phyloP scores from a whole-genome alignment of 2,113 vertebrate species.

The Anhinga rufa region DNA sequence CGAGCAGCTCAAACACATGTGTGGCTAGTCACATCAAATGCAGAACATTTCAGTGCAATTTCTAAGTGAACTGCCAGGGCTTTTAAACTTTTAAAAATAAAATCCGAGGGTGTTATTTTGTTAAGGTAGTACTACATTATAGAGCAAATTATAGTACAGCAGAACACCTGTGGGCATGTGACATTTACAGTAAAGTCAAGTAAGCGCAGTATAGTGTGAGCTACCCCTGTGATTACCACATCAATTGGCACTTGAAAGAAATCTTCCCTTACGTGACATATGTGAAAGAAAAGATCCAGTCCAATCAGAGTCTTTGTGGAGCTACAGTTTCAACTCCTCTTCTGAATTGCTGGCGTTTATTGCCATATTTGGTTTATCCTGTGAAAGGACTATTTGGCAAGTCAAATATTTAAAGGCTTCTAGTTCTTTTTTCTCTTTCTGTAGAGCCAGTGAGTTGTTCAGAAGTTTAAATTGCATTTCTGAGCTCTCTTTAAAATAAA shows the following conservation, averaged over 20 bases:
- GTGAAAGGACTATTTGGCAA: background rate
- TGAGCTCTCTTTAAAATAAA: background rate
- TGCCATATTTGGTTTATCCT: background rate
- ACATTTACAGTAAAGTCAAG: background rate
- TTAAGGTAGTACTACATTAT: background rate
- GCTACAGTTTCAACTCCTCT: background rate
- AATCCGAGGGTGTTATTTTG: background rate
- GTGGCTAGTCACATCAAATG: background rate
- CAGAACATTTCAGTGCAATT: background rate
- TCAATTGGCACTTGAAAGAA: background rate
- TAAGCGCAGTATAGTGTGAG: background rate
- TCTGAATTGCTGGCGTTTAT: background rate
- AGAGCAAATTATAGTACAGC: slow-evolving; percentile 23
- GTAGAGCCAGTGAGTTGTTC: background rate
- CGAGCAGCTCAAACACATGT: background rate
- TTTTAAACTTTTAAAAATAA: slow-evolving; percentile 19
- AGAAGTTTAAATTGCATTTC: background rate
- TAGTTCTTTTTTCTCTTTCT: background rate
- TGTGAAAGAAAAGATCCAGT: background rate
- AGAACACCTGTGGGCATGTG: background rate
- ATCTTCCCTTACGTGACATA: background rate
- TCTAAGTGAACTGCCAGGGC: background rate
- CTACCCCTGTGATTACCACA: background rate
- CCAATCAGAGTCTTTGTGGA: background rate
- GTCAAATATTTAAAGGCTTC: background rate